phyloP scores from a whole-genome alignment of 2,888 invertebrate species.

The Drosophila yooni region DNA sequence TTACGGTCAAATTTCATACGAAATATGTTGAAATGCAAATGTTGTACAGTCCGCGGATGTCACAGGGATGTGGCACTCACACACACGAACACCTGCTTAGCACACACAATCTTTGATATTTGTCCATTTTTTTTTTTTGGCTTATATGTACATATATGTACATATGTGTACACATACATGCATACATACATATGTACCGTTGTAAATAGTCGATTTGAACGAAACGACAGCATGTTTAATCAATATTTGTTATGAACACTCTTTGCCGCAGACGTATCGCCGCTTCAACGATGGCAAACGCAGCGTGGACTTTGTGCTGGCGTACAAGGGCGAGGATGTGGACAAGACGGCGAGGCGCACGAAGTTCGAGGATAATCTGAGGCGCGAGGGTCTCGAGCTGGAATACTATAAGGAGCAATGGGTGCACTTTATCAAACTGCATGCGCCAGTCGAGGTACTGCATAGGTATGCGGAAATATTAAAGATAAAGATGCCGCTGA shows the following conservation, averaged over 20 bases:
- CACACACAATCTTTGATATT: conserved; percentile 16
- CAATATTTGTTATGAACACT: conserved; percentile 7
- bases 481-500: conserved; percentile 91
- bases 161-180: conserved; percentile 28
- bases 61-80: conserved; percentile 9
- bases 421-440: conserved; percentile 90
- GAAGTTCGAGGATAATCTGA: conserved; percentile 88
- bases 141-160: conserved; percentile 31
- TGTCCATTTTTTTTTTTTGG: conserved; percentile 2
- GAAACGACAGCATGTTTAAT: not conserved
- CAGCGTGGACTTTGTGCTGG: conserved; percentile 88
- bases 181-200: not conserved
- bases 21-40: not conserved
- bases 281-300: conserved; percentile 86
- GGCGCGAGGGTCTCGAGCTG: conserved; percentile 87
- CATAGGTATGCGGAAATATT: conserved; percentile 91
- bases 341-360: conserved; percentile 81
- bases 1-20: not conserved
- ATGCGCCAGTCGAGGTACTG: conserved; percentile 90
- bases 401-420: conserved; percentile 88
- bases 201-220: not conserved
- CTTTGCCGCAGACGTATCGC: conserved; percentile 85
- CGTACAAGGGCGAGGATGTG: conserved; percentile 86
- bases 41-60: not conserved
- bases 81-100: conserved; percentile 41